phyloP scores from a whole-genome alignment of 2,888 invertebrate genomes.

The Caenorhabditis panamensis region DNA sequence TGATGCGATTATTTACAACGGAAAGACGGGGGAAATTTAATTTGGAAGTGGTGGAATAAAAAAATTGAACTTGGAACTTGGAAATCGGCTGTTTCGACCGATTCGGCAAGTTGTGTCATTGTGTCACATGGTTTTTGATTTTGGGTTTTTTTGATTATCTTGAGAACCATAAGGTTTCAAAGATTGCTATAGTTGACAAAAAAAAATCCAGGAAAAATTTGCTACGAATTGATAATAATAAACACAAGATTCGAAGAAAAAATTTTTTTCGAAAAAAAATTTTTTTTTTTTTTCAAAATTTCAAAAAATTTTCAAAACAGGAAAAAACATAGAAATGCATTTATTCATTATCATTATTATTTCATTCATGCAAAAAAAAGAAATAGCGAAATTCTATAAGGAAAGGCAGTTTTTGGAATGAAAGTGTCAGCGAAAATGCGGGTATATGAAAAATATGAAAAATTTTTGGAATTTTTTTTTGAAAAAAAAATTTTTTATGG shows the following conservation, averaged over 20 bases:
- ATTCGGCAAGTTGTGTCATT: too few relatives aligned
- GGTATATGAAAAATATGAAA: slow-evolving; percentile 2
- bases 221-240: too few relatives aligned
- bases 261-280: slow-evolving; percentile 6
- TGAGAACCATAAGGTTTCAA: background rate
- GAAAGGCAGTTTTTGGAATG: slow-evolving; percentile 44
- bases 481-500: background rate
- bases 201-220: too few relatives aligned
- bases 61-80: too few relatives aligned
- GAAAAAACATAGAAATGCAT: background rate
- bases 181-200: too few relatives aligned
- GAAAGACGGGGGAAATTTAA: background rate
- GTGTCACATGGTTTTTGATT: too few relatives aligned
- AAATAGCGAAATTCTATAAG: slow-evolving; percentile 22
- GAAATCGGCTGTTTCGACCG: too few relatives aligned
- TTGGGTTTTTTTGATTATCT: too few relatives aligned
- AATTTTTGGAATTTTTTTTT: background rate
- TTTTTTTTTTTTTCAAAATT: slow-evolving; percentile 4
- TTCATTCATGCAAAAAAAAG: slow-evolving; percentile 2
- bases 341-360: background rate
- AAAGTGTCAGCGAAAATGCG: slow-evolving; percentile 23
- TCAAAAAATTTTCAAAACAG: background rate
- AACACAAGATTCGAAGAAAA: slow-evolving; percentile 25
- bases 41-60: background rate
- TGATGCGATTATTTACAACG: background rate